Evolutionary conservation across 2,113 vertebrate species (phyloP).

Genomic region (Salvelinus fontinalis): DNA sequence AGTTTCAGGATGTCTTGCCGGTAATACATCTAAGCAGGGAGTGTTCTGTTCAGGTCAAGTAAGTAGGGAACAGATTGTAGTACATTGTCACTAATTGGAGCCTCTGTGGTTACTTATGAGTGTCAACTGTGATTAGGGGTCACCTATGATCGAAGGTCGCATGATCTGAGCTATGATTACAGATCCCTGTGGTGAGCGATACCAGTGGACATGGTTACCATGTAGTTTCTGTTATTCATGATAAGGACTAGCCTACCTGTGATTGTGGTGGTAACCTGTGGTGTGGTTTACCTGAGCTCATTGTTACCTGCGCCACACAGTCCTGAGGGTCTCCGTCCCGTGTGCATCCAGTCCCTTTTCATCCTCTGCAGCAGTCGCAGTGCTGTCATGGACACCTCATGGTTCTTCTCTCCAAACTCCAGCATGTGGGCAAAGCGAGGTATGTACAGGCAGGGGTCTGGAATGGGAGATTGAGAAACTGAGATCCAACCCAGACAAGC

Average conservation of each 20-base stretch:
- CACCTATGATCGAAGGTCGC: background rate
- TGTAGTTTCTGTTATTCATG: background rate
- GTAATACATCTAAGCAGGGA: background rate
- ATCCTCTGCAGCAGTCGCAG: constrained; percentile 92
- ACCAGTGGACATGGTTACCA: background rate
- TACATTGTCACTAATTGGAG: background rate
- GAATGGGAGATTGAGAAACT: background rate
- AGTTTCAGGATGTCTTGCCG: constrained; percentile 24
- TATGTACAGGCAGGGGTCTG: constrained; percentile 96
- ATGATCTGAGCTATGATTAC: background rate
- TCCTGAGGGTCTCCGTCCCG: constrained; percentile 90
- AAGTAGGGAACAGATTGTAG: background rate
- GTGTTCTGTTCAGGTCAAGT: constrained; percentile 11
- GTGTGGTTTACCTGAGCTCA: constrained; percentile 17
- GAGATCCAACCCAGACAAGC: too few relatives aligned
- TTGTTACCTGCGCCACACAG: constrained; percentile 91
- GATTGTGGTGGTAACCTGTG: background rate
- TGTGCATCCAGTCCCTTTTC: constrained; percentile 99
- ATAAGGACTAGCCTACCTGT: too few relatives aligned
- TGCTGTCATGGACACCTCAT: constrained; percentile 97
- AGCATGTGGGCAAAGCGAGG: constrained; percentile 96
- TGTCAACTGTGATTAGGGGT: background rate
- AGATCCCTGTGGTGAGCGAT: background rate
- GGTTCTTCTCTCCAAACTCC: constrained; percentile 96
- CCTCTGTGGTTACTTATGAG: background rate